A percentile compares a stretch with the other conserved stretches of the same genome.
Evolutionary conservation across 2,113 vertebrate genomes (phyloP).

Genomic region (Thinocorus orbignyianus): DNA sequence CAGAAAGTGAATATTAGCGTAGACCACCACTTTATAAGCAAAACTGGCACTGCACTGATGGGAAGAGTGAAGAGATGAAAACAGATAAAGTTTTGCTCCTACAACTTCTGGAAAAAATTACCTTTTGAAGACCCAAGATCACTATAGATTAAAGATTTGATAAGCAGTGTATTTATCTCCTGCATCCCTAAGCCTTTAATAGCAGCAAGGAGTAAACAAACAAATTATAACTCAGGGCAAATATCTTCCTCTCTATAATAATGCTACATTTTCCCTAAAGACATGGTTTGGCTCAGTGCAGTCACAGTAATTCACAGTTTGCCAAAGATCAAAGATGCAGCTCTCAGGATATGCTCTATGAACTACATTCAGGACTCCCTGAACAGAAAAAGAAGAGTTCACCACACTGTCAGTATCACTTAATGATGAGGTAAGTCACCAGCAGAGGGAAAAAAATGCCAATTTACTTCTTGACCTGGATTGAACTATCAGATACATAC

Average conservation of each 20-base stretch:
- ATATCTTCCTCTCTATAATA: not conserved
- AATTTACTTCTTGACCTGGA: not conserved
- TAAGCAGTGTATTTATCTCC: not conserved
- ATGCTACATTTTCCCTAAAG: not conserved
- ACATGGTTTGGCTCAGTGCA: not conserved
- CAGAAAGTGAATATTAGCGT: not conserved
- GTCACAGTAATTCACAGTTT: not conserved
- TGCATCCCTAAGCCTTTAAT: not conserved
- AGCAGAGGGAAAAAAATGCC: not conserved
- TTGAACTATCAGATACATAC: not conserved
- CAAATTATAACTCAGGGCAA: not conserved
- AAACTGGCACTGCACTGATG: not conserved
- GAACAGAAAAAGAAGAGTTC: not conserved
- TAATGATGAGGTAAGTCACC: not conserved
- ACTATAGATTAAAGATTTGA: not conserved
- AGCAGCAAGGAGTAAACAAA: not conserved
- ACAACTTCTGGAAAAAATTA: not conserved
- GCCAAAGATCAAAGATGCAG: not conserved
- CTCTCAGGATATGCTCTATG: not conserved
- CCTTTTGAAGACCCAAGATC: not conserved
- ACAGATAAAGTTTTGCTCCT: not conserved
- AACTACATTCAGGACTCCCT: not conserved
- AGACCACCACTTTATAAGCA: not conserved
- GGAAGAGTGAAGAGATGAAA: not conserved
- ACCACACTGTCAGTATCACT: not conserved